Evolutionary conservation across 2,113 vertebrate species (phyloP).

Genomic region (Carassius gibelio): DNA sequence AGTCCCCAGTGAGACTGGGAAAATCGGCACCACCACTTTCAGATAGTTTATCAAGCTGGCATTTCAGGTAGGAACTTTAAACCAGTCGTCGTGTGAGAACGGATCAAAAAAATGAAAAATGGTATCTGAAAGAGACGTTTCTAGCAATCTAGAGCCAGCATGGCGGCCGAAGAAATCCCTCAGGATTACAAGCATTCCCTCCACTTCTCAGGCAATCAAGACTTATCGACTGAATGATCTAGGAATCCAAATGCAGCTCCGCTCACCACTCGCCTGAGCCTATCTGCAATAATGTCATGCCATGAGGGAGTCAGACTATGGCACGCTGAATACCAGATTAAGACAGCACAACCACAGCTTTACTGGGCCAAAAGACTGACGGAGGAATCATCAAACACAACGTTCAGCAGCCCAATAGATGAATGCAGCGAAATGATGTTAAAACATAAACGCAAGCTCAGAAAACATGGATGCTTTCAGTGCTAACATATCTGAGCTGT

Average conservation of each 20-base stretch:
- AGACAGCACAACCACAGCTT: slow-evolving; percentile 33
- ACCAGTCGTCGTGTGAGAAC: neutral
- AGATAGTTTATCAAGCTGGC: slow-evolving; percentile 57
- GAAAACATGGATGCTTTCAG: neutral
- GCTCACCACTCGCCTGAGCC: slow-evolving; percentile 31
- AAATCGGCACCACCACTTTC: slow-evolving; percentile 51
- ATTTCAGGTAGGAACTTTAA: slow-evolving; percentile 49
- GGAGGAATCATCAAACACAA: neutral
- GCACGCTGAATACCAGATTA: slow-evolving; percentile 39
- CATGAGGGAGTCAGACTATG: slow-evolving; percentile 47
- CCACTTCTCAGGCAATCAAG: slow-evolving; percentile 52
- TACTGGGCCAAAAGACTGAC: neutral
- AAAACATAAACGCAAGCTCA: neutral
- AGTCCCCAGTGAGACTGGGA: slow-evolving; percentile 50
- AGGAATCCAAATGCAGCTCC: slow-evolving; percentile 43
- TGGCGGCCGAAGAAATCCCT: slow-evolving; percentile 41
- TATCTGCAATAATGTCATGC: slow-evolving; percentile 53
- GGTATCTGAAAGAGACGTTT: slow-evolving; percentile 32
- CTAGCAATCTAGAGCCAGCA: slow-evolving; percentile 35
- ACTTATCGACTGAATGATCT: slow-evolving; percentile 54
- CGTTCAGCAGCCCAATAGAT: no score
- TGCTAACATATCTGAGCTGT: neutral
- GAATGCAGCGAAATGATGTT: no score
- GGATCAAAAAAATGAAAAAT: slow-evolving; percentile 9
- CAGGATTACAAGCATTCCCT: slow-evolving; percentile 49